These are phyloP conservation scores for Odocoileus hemionus DNA, from an alignment of 2,113 vertebrate genomes.

Conservation along the genomic window DNA sequence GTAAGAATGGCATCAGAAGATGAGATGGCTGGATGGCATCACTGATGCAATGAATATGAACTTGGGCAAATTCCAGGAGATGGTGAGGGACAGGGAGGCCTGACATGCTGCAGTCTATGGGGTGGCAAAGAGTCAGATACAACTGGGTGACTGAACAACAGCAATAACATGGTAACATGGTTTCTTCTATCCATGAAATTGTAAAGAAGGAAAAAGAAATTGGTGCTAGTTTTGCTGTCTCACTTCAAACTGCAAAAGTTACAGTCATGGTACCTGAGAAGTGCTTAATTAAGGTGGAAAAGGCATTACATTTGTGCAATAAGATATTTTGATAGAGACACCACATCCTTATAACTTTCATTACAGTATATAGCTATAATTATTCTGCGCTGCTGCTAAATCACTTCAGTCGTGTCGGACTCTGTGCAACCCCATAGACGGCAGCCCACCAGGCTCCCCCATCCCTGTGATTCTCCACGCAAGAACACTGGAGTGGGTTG, in stretches of 20 bases:
- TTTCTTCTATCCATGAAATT: background rate
- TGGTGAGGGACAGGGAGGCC: background rate
- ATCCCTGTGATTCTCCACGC: background rate
- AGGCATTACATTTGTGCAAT: background rate
- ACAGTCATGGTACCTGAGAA: background rate
- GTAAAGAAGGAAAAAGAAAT: background rate
- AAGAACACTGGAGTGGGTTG: background rate
- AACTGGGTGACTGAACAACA: background rate
- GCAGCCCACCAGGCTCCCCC: background rate
- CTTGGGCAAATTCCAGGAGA: background rate
- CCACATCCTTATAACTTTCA: background rate
- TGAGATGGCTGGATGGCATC: background rate
- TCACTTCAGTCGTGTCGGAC: rapidly evolving
- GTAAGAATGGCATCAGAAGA: background rate
- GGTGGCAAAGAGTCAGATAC: background rate
- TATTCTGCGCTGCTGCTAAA: background rate
- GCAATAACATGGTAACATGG: background rate
- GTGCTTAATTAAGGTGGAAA: background rate
- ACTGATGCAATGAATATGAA: background rate
- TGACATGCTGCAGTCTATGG: background rate
- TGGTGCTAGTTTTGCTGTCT: background rate
- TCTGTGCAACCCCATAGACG: rapidly evolving
- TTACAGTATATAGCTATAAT: background rate
- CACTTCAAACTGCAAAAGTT: background rate
- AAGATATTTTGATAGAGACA: background rate